Evolutionary conservation across 92 coral and sea anemone species (phyloP).

Genomic region (Zoanthus sociatus): DNA sequence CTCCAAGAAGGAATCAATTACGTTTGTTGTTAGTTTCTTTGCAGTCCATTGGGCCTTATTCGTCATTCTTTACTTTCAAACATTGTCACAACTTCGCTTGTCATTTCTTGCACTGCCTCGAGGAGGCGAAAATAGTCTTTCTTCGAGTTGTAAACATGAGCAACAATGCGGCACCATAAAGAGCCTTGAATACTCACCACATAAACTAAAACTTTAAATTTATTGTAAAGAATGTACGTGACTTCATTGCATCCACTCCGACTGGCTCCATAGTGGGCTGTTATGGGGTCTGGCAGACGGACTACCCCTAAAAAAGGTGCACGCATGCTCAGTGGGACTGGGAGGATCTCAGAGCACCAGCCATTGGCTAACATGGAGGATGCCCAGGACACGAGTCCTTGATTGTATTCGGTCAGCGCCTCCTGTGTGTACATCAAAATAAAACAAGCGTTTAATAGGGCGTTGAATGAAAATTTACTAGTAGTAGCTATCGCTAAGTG

Average conservation of each 20-base stretch:
- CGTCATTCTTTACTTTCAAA: background rate
- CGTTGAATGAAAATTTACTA: too few relatives aligned
- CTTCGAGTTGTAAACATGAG: slow-evolving; percentile 26
- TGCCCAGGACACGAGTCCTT: slow-evolving; percentile 79
- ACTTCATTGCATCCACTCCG: slow-evolving; percentile 36
- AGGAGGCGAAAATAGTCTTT: slow-evolving; percentile 20
- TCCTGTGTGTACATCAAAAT: slow-evolving; percentile 23
- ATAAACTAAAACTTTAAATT: slow-evolving; percentile 26
- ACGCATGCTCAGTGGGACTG: slow-evolving; percentile 81
- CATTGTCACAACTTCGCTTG: background rate
- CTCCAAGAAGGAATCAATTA: too few relatives aligned
- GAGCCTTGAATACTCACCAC: slow-evolving; percentile 10
- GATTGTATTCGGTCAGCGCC: slow-evolving; percentile 66
- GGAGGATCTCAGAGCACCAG: slow-evolving; percentile 79
- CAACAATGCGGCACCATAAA: slow-evolving; percentile 28
- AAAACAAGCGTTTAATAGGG: background rate
- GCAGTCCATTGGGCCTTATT: background rate
- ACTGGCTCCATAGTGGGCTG: slow-evolving; percentile 70
- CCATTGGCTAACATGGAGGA: slow-evolving; percentile 71
- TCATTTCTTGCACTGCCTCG: slow-evolving; percentile 16
- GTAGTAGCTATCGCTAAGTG: too few relatives aligned
- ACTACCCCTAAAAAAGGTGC: slow-evolving; percentile 80
- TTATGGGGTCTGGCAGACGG: slow-evolving; percentile 68
- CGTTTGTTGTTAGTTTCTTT: too few relatives aligned
- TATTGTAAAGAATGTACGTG: background rate